Evolutionary conservation across 2,888 invertebrate genomes (phyloP), one percentile per base, ranked within the genome.

Genomic region (Macrosiphum euphorbiae): DNA sequence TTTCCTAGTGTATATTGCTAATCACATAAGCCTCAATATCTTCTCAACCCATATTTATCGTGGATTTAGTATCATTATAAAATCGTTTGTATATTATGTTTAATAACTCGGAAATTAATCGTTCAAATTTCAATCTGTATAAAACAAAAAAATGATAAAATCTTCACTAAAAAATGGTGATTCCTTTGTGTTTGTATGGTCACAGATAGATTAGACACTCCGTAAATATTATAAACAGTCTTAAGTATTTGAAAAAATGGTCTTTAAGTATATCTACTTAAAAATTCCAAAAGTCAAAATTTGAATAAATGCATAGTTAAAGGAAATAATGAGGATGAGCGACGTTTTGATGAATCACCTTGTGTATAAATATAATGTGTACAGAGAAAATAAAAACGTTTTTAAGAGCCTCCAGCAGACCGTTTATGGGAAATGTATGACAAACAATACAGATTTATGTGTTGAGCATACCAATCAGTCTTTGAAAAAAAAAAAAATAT

Each of bases 371-470:
- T 78, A 35, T 16, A 61, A 61, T 61, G n/a, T 35, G 35, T 35
- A 20, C 5, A 78, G 7, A 1, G 20, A 35, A n/a, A 67, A 67
- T n/a, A 78, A 35, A 78, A 78, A 20, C 20, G 35, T 78, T 78
- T 78, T 35, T 24, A 78, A 78, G 20, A 78, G 35, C 20, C 78
- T 78, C 20, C 20, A 20, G 20, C 7, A 35, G 35, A 78, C 35
- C 78, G 35, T 78, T 78, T 78, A 78, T 78, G 20, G 16, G 78
- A 20, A 35, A 35, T 78, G 20, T 26, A 52, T 11, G 24, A 88
- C 24, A 88, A 52, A 88, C 52, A 87, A 87, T 78, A 78, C 78
- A 35, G 35, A 78, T 78, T 78, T 78, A 78, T 78, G 78, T 78
- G 78, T 78, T 35, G 78, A 78, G 78, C 78, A 78, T 78, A 78